These are phyloP conservation scores for Cryptocheilus praepositus DNA, from an alignment of 2,888 invertebrate species.

Conservation along the genomic window DNA sequence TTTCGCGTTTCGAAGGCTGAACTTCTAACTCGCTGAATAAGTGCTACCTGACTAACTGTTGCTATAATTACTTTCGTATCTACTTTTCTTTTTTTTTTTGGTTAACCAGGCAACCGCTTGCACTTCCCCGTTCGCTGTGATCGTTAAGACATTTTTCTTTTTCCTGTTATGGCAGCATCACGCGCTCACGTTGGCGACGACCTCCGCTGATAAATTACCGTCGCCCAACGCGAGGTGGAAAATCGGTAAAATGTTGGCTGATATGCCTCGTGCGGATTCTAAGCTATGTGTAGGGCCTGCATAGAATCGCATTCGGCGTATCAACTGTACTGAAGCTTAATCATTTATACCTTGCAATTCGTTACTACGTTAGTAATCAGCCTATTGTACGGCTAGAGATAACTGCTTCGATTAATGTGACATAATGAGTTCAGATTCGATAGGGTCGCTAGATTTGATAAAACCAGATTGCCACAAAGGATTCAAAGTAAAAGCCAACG, in stretches of 20 bases:
- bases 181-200: slow-evolving; percentile 3
- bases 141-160: background rate
- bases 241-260: slow-evolving; percentile 11
- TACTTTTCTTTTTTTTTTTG: slow-evolving; percentile 36
- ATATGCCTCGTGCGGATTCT: slow-evolving; percentile 67
- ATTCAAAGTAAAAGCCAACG: background rate
- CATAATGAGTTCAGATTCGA: background rate
- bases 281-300: slow-evolving; percentile 69
- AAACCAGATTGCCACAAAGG: background rate
- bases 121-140: slow-evolving; percentile 15
- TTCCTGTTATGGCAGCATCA: background rate
- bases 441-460: too few relatives aligned
- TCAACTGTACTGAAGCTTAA: slow-evolving; percentile 19
- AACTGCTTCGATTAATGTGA: too few relatives aligned
- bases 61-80: slow-evolving; percentile 39
- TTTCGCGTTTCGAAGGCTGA: slow-evolving; percentile 3
- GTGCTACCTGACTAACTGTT: slow-evolving; percentile 37
- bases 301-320: slow-evolving; percentile 67
- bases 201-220: slow-evolving; percentile 8
- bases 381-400: too few relatives aligned
- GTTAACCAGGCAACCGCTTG: slow-evolving; percentile 18
- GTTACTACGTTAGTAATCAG: too few relatives aligned
- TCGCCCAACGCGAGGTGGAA: slow-evolving; percentile 11
- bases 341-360: background rate
- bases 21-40: slow-evolving; percentile 45